A percentile compares a stretch with the other conserved stretches of the same genome.
phyloP scores from a whole-genome alignment of 2,797 vertebrate species.

The Oreochromis grahami region DNA sequence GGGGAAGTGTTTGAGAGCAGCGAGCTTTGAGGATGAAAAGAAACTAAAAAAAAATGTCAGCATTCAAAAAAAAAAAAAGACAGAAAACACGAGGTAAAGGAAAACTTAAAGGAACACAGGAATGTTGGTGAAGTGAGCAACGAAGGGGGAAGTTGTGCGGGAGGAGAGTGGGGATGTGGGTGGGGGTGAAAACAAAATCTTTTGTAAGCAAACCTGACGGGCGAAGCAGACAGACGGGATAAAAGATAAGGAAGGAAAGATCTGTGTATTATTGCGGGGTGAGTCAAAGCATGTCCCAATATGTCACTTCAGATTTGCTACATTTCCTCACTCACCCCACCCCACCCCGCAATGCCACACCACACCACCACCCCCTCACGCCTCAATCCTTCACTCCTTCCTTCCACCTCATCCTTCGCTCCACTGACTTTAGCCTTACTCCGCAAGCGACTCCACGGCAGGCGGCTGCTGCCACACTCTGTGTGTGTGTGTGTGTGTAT shows the following conservation, averaged over 20 bases:
- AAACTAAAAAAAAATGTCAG: not conserved
- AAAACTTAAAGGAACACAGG: not conserved
- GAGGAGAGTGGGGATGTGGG: not conserved
- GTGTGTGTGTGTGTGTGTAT: not conserved
- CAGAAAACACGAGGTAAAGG: not conserved
- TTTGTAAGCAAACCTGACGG: not conserved
- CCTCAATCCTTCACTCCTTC: not conserved
- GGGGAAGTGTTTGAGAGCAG: not conserved
- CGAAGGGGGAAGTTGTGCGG: not conserved
- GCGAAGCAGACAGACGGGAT: not conserved
- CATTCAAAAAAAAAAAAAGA: not conserved
- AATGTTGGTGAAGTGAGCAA: not conserved
- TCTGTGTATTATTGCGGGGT: constrained; percentile 16
- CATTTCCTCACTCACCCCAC: constrained; percentile 14
- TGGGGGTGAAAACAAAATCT: not conserved
- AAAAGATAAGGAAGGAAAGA: not conserved
- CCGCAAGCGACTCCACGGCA: constrained; percentile 21
- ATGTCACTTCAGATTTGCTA: constrained; percentile 45
- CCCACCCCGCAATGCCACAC: not conserved
- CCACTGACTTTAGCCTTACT: constrained; percentile 31
- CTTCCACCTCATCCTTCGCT: constrained; percentile 43
- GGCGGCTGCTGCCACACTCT: not conserved
- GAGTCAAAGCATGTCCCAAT: constrained; percentile 11
- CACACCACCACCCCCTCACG: not conserved
- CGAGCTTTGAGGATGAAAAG: not conserved